A percentile compares a stretch with the other conserved stretches of the same genome.
These are phyloP conservation scores for Rattus norvegicus DNA, from an alignment of 2,113 vertebrate genomes.

Conservation along the genomic window DNA sequence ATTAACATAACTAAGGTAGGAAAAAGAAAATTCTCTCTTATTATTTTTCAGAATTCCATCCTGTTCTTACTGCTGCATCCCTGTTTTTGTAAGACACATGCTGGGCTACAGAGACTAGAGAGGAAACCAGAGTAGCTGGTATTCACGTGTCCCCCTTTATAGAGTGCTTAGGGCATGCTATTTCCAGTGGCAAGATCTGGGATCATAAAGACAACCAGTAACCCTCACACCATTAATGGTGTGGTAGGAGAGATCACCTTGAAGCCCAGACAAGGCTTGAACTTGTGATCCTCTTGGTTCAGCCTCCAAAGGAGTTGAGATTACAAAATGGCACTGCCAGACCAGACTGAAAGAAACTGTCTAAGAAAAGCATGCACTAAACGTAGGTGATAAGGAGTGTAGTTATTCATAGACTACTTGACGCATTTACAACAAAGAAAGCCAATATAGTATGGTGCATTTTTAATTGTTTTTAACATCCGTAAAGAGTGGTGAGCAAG, in stretches of 20 bases:
- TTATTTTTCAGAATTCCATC: conserved; percentile 11
- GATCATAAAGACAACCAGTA: neutral
- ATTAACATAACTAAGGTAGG: neutral
- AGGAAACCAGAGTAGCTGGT: neutral
- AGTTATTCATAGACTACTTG: neutral
- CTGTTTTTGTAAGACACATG: neutral
- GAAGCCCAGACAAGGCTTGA: neutral
- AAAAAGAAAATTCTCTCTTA: conserved; percentile 28
- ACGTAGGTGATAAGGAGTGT: neutral
- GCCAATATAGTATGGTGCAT: neutral
- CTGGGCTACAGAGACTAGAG: neutral
- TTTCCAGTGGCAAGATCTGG: neutral
- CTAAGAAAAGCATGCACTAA: neutral
- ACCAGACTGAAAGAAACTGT: neutral
- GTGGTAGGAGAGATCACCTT: neutral
- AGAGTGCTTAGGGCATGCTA: neutral
- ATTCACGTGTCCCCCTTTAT: neutral
- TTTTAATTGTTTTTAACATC: neutral
- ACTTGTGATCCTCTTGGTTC: neutral
- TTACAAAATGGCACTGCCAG: neutral
- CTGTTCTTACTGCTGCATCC: conserved; percentile 5
- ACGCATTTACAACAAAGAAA: neutral
- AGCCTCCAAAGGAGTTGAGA: neutral
- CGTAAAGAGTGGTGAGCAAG: conserved; percentile 1
- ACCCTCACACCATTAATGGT: neutral